Conservation (phyloP, 30 jellyfish, hydroid and myxozoan genomes). For the Nemopilema nomurai region DNA sequence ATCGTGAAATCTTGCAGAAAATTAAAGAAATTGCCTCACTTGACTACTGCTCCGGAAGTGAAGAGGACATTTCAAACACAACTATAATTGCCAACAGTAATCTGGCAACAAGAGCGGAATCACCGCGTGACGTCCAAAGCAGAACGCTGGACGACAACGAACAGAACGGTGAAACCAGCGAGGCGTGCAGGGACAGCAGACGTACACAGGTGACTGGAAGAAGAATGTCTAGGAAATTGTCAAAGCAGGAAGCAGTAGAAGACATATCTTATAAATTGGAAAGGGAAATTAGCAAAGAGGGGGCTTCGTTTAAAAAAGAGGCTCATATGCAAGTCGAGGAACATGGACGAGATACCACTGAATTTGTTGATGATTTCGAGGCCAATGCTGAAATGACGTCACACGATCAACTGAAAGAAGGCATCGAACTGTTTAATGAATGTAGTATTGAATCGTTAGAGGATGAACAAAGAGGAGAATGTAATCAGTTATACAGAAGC, state of each 20-base stretch:
- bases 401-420: background rate
- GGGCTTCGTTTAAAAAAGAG: background rate
- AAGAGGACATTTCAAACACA: background rate
- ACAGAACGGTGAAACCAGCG: background rate
- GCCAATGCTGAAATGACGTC: background rate
- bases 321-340: no score
- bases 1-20: slow-evolving; percentile 6
- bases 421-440: background rate
- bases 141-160: background rate
- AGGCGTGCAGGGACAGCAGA: background rate
- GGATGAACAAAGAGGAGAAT: background rate
- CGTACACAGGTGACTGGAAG: background rate
- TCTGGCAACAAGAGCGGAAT: background rate
- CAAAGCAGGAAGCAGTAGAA: background rate
- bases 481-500: background rate
- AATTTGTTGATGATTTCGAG: background rate
- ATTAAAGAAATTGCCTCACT: slow-evolving; percentile 11
- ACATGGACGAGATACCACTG: no score
- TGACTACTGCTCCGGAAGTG: background rate
- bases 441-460: background rate
- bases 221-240: background rate
- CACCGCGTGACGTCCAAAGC: background rate
- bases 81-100: background rate
- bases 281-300: background rate
- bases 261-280: background rate